Evolutionary conservation across 2,888 invertebrate genomes (phyloP), one percentile per base, ranked within the genome.

Genomic region (Cephus rjabovi): DNA sequence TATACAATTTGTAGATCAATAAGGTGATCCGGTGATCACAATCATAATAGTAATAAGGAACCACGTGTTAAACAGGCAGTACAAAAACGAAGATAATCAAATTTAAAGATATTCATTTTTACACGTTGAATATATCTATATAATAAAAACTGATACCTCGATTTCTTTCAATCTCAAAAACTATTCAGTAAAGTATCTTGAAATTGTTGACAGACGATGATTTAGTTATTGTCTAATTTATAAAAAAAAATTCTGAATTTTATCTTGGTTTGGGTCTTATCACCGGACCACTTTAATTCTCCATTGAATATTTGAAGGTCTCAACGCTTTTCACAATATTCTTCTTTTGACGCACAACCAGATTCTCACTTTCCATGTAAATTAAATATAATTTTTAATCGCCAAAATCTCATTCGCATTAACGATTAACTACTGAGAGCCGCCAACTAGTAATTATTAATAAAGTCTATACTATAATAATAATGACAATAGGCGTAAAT

Each of bases 321-420:
- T 34, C 33, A 37, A 68, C 77, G 74, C 37, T 68, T 77, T 15
- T 74, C 70, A 76, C 68, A 75, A 70, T 79, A 35, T 69, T 76
- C 74, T 77, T 76, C 76, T 76, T 56, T 69, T 77, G 73, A 76
- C 77, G 76, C 81, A 83, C 83, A 84, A 85, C 81, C 81, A 78
- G 80, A 82, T 81, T 82, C 83, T 85, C 85, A 85, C 85, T 84
- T 81, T 75, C 77, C 70, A 75, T 73, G 56, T 75, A 69, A 79
- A 75, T 70, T 77, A 79, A 76, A 76, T 77, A 79, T 76, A 69
- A 76, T 75, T 71, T 23, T 23, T 56, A 56, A 56, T 56, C 56
- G 56, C 23, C 56, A 23, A 56, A 56, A 23, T 56, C 1, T 56
- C 23, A 23, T 23, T 56, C 56, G 56, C 23, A 23, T 56, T 56